These are phyloP conservation scores for Bombus vancouverensis DNA, from an alignment of 1,140 invertebrate species.

Conservation along the genomic window DNA sequence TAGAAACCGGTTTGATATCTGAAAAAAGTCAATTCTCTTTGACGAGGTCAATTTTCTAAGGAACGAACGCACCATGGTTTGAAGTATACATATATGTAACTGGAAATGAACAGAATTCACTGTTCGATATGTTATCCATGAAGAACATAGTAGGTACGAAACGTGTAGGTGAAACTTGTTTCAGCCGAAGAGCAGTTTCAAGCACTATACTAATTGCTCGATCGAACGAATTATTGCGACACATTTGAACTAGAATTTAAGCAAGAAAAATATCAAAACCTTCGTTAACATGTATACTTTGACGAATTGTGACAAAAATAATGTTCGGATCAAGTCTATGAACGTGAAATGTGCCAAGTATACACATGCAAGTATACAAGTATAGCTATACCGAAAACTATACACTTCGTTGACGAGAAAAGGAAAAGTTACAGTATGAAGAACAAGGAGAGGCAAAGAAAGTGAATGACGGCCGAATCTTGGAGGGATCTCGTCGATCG, in stretches of 20 bases:
- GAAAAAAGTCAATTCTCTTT: slow-evolving; percentile 26
- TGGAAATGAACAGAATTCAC: neutral
- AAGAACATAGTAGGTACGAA: slow-evolving; percentile 5
- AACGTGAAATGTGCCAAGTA: neutral
- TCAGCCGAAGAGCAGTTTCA: neutral
- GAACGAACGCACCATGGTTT: neutral
- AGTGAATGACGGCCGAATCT: slow-evolving; percentile 22
- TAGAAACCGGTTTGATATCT: slow-evolving; percentile 33
- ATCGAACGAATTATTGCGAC: too few relatives aligned
- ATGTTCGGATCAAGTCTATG: neutral
- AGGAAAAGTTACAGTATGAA: neutral
- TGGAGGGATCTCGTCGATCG: slow-evolving; percentile 25
- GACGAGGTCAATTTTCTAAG: slow-evolving; percentile 24
- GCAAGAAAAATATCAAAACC: neutral
- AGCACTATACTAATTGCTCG: neutral
- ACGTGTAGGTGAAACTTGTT: slow-evolving; percentile 18
- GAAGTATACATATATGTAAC: neutral
- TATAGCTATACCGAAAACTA: neutral
- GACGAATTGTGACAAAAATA: neutral
- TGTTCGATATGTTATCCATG: neutral
- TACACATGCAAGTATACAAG: neutral
- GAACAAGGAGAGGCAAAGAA: slow-evolving; percentile 13
- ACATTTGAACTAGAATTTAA: neutral
- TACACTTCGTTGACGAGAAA: neutral
- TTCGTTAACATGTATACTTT: neutral